Conservation (phyloP, 2,797 vertebrate species). For the Acipenser ruthenus region DNA sequence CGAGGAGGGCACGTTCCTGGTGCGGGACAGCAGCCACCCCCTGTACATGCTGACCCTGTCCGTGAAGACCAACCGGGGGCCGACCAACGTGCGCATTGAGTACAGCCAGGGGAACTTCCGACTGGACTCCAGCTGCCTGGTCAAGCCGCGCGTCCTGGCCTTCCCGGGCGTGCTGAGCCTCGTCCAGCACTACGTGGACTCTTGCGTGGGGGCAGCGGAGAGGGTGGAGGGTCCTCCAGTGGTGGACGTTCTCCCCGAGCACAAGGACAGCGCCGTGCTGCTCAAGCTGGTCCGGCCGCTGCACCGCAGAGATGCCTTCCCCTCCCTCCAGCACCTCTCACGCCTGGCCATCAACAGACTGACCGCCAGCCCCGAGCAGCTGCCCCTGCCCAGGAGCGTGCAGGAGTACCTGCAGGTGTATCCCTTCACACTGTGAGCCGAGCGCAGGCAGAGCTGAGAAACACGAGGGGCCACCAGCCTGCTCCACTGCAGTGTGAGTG, state of each 20-base stretch:
- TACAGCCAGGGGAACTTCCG: slow-evolving; percentile 82
- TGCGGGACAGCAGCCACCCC: slow-evolving; percentile 92
- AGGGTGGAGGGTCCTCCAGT: slow-evolving; percentile 36
- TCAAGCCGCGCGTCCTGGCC: slow-evolving; percentile 77
- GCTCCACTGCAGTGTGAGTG: not conserved
- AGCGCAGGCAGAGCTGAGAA: not conserved
- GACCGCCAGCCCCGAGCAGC: slow-evolving; percentile 55
- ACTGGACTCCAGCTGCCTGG: slow-evolving; percentile 87
- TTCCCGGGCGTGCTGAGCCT: slow-evolving; percentile 87
- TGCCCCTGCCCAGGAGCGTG: slow-evolving; percentile 82
- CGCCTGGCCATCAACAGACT: slow-evolving; percentile 80
- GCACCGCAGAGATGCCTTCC: slow-evolving; percentile 64
- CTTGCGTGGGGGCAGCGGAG: slow-evolving; percentile 40
- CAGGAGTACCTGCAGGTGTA: slow-evolving; percentile 82
- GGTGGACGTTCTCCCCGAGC: slow-evolving; percentile 40
- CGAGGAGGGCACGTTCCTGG: slow-evolving; percentile 86
- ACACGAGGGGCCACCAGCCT: not conserved
- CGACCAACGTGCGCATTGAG: slow-evolving; percentile 94
- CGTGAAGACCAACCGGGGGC: slow-evolving; percentile 84
- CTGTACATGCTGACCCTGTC: slow-evolving; percentile 93
- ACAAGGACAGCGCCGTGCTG: slow-evolving; percentile 69
- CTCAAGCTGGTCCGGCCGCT: slow-evolving; percentile 79
- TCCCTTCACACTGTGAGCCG: slow-evolving; percentile 85
- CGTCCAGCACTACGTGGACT: slow-evolving; percentile 89
- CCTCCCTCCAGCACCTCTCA: slow-evolving; percentile 90